Base-by-base conservation (phyloP, 2,797 vertebrate species). In the Tinamus major region DNA sequence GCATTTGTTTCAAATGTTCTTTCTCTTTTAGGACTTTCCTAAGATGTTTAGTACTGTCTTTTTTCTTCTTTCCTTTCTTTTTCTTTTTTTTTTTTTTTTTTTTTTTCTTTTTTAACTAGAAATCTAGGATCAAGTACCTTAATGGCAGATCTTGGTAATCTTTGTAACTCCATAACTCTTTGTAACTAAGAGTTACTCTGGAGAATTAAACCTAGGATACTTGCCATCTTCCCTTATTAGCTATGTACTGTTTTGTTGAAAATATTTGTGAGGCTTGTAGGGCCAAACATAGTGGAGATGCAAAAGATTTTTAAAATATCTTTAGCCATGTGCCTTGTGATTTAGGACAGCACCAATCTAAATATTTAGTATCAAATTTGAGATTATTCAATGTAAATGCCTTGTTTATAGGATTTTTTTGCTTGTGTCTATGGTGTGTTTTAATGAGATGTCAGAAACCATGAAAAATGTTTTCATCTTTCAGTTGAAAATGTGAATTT, bases 401-500 rank as follows among this genome's bases (percentile, higher is more conserved):
- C 42, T 89, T 83, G 49, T 39, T 81, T 58, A 48, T 0, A 89
- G 90, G 65, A 84, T 95, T 96, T 94, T 83, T 94, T 79, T 46
- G 46, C 17, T 91, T 87, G 20, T 85, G 27, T 68, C 85, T 77
- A 41, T 90, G 75, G 37, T 95, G 63, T 90, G 82, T 85, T 58
- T 35, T 39, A 61, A n/a, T 86, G 71, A n/a, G 37, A 84, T 78
- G 42, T 93, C 72, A 93, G 37, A 88, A 94, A 90, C 70, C 79
- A 70, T 91, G 68, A 89, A 39, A 58, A 77, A 78, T 2, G 14
- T 75, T 84, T 71, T 64, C 39, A 33, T 75, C 77, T 94, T 87
- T 35, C 72, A 67, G 96, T 92, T 95, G 95, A 95, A 97, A 98
- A 98, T 98, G 97, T 98, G 97, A 98, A 97, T 91, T 85, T 86